Evolutionary conservation across 2,113 vertebrate species (phyloP).

Genomic region (Orcinus orca): DNA sequence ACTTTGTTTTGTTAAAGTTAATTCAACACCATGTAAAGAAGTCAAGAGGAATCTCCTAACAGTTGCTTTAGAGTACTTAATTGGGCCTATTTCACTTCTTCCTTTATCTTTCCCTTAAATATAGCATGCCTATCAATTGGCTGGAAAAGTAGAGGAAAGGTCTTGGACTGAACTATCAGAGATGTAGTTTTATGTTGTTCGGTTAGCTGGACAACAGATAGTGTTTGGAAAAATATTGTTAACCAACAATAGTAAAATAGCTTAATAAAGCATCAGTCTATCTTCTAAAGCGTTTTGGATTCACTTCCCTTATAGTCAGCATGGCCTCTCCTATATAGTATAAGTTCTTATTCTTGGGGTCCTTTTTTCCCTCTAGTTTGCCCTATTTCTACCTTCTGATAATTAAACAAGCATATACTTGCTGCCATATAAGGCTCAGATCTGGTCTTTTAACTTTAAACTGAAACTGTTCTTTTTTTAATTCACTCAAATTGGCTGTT

Average conservation of each 20-base stretch:
- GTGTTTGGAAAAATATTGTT: not conserved
- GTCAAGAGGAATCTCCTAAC: not conserved
- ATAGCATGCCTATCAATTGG: not conserved
- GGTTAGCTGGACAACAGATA: not conserved
- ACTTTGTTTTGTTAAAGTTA: slow-evolving; percentile 2
- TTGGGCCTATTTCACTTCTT: not conserved
- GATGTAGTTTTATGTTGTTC: not conserved
- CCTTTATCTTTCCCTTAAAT: not conserved
- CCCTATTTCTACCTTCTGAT: not conserved
- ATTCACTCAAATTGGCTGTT: not conserved
- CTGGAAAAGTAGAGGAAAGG: not conserved
- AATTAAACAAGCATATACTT: not conserved
- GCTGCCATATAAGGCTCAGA: not conserved
- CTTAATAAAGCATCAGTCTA: not conserved
- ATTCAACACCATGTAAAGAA: not conserved
- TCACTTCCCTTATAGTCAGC: not conserved
- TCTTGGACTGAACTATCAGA: not conserved
- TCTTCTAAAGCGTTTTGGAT: slow-evolving; percentile 8
- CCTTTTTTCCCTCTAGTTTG: not conserved
- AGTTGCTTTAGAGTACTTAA: not conserved
- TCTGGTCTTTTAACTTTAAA: not conserved
- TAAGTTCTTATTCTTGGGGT: not conserved
- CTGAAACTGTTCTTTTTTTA: not conserved
- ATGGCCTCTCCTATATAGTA: not conserved
- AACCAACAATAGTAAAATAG: not conserved